phyloP scores from a whole-genome alignment of 2,113 vertebrate genomes.

The Sisor rabdophorus region DNA sequence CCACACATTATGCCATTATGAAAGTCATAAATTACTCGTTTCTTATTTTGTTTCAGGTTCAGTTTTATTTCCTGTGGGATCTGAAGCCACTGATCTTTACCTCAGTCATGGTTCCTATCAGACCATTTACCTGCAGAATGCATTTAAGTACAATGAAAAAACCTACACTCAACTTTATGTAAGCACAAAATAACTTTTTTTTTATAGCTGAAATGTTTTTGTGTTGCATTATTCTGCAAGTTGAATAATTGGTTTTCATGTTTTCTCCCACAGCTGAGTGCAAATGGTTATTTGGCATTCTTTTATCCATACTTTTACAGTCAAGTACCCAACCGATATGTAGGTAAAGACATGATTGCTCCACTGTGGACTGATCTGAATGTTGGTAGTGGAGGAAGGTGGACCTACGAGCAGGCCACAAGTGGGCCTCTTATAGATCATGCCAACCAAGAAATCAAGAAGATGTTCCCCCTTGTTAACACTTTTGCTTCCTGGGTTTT shows the following conservation, averaged over 20 bases:
- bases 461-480: neutral
- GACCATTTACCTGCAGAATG: neutral
- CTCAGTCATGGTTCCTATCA: neutral
- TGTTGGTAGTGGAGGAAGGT: neutral
- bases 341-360: neutral
- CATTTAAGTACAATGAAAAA: neutral
- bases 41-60: neutral
- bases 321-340: neutral
- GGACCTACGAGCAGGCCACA: conserved; percentile 23
- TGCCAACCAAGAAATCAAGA: conserved; percentile 10
- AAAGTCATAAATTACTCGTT: no score
- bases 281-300: conserved; percentile 10
- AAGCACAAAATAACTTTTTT: neutral
- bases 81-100: neutral
- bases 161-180: neutral
- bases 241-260: neutral
- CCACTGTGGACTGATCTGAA: conserved; percentile 25
- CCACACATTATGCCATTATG: no score
- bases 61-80: neutral
- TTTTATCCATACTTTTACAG: neutral
- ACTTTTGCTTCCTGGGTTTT: conserved; percentile 32
- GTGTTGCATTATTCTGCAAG: neutral
- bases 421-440: neutral
- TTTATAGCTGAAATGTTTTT: neutral
- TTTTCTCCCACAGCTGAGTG: conserved; percentile 2